Conservation (phyloP, 2,113 vertebrate species). For the Marcusenius ussheri region DNA sequence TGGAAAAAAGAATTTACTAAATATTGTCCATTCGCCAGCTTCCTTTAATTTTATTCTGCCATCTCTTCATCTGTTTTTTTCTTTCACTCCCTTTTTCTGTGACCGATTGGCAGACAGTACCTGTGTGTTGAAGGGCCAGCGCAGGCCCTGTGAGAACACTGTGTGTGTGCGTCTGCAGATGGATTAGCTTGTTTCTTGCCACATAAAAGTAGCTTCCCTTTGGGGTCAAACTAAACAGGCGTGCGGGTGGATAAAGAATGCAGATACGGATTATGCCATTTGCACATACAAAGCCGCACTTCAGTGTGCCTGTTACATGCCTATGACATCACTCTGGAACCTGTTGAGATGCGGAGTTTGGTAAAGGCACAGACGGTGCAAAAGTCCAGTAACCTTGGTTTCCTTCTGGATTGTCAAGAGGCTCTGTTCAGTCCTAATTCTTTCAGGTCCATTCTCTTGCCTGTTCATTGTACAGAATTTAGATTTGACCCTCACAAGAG, state of each 20-base stretch:
- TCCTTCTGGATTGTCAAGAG: background rate
- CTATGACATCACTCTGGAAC: background rate
- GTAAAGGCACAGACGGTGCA: background rate
- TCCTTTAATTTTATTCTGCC: background rate
- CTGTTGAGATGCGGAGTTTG: background rate
- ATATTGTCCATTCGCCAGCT: background rate
- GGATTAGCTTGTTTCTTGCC: background rate
- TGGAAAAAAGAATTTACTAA: background rate
- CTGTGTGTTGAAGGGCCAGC: background rate
- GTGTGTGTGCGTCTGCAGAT: background rate
- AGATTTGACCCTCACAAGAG: background rate
- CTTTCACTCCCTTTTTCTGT: background rate
- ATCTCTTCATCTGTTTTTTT: background rate
- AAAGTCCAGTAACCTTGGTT: background rate
- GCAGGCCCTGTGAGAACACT: background rate
- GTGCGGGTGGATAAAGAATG: background rate
- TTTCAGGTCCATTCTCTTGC: background rate
- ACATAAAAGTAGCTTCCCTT: background rate
- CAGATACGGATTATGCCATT: background rate
- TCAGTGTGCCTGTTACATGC: background rate
- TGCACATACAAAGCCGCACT: background rate
- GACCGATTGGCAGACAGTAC: background rate
- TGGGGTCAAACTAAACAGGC: background rate
- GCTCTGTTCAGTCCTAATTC: background rate
- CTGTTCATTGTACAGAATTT: background rate